phyloP scores from a whole-genome alignment of 2,797 vertebrate genomes.

The Triplophysa bombifrons region DNA sequence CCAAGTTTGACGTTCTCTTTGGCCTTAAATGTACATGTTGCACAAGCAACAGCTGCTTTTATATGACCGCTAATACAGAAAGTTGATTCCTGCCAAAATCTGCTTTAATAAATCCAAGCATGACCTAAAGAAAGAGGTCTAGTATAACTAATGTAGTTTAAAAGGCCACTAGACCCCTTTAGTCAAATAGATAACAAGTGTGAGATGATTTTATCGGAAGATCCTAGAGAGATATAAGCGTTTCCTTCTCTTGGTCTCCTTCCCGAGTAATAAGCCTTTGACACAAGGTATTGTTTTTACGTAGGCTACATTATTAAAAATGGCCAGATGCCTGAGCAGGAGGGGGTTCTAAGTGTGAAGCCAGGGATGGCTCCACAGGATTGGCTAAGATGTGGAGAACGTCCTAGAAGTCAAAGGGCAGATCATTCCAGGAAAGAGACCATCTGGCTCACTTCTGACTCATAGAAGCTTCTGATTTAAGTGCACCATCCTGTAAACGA shows the following conservation, averaged over 20 bases:
- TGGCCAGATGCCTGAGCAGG: constrained; percentile 73
- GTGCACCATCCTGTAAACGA: constrained; percentile 45
- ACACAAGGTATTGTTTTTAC: constrained; percentile 73
- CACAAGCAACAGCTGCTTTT: too few relatives aligned
- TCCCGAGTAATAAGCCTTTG: constrained; percentile 60
- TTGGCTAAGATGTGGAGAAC: constrained; percentile 67
- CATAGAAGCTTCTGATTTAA: constrained; percentile 43
- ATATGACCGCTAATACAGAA: too few relatives aligned
- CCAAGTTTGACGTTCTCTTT: too few relatives aligned
- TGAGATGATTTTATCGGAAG: neutral
- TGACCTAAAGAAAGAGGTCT: too few relatives aligned
- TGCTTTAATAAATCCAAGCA: too few relatives aligned
- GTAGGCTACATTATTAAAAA: constrained; percentile 64
- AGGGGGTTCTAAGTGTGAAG: constrained; percentile 64
- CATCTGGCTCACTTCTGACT: constrained; percentile 68
- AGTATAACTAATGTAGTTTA: constrained; percentile 25
- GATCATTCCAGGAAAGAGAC: constrained; percentile 67
- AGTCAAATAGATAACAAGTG: constrained; percentile 1
- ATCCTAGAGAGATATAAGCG: neutral
- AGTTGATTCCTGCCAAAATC: too few relatives aligned
- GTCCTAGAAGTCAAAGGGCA: constrained; percentile 69
- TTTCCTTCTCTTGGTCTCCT: constrained; percentile 66
- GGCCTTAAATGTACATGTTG: too few relatives aligned
- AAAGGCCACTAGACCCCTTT: constrained; percentile 14
- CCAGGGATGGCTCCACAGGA: constrained; percentile 63